A percentile compares a stretch with the other conserved stretches of the same genome.
These are phyloP conservation scores for Nothobranchius kuhntae DNA, from an alignment of 2,113 vertebrate species.

Conservation along the genomic window DNA sequence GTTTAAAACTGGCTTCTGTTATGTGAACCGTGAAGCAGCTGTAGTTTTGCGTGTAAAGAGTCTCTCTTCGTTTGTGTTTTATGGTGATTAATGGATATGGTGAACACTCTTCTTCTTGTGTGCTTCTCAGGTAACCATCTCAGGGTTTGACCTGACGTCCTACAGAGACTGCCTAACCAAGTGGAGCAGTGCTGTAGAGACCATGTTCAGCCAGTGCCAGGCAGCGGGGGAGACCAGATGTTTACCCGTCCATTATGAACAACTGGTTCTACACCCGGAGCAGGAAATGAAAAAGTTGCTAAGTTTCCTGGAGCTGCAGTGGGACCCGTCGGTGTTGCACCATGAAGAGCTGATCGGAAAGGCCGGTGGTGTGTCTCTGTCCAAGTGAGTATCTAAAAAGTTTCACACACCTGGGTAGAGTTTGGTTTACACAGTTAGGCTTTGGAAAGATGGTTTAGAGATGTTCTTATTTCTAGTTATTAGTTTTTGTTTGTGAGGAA, in stretches of 20 bases:
- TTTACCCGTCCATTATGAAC: slow-evolving; percentile 88
- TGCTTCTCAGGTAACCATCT: slow-evolving; percentile 84
- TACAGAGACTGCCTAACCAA: slow-evolving; percentile 93
- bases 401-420: not conserved
- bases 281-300: slow-evolving; percentile 89
- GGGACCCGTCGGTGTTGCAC: slow-evolving; percentile 90
- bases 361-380: slow-evolving; percentile 91
- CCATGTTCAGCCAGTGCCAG: slow-evolving; percentile 92
- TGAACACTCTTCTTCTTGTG: no score
- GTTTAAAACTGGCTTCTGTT: not conserved
- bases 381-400: slow-evolving; percentile 83
- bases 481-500: not conserved
- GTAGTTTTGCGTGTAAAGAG: not conserved
- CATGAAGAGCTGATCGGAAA: slow-evolving; percentile 94
- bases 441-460: not conserved
- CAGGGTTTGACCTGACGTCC: slow-evolving; percentile 91
- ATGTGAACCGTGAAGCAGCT: not conserved
- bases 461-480: not conserved
- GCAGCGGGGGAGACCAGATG: slow-evolving; percentile 79
- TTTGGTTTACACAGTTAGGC: not conserved
- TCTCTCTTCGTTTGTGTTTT: not conserved
- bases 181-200: slow-evolving; percentile 92
- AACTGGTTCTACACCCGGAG: slow-evolving; percentile 88
- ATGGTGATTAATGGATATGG: no score
- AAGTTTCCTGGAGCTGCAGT: slow-evolving; percentile 87